These are phyloP conservation scores for Lepidiolamprologus cunningtoni DNA, from an alignment of 2,113 vertebrate species.

Conservation along the genomic window DNA sequence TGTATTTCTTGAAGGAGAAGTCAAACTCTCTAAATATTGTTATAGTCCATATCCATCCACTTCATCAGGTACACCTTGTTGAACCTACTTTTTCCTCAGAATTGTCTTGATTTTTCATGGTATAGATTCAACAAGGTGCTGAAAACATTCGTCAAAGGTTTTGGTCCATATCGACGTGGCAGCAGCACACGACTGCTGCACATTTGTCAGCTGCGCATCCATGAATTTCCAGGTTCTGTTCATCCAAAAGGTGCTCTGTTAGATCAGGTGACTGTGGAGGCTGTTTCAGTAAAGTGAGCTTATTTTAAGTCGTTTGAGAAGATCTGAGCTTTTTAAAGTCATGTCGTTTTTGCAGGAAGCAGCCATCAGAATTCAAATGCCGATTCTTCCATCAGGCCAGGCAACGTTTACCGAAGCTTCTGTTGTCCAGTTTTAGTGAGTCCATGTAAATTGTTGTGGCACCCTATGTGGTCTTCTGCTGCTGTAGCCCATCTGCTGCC, in stretches of 20 bases:
- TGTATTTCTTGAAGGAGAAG: neutral
- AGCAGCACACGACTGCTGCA: neutral
- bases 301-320: neutral
- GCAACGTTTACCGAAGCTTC: neutral
- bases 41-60: neutral
- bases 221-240: neutral
- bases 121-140: neutral
- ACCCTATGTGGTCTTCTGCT: neutral
- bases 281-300: neutral
- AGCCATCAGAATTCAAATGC: neutral
- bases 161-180: neutral
- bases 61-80: neutral
- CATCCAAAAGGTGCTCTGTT: neutral
- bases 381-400: neutral
- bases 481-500: neutral
- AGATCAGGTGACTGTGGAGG: neutral
- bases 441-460: neutral
- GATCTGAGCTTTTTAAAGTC: neutral
- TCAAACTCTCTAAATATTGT: neutral
- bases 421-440: neutral
- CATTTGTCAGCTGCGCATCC: neutral
- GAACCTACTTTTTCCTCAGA: neutral
- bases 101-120: neutral
- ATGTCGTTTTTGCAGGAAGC: neutral
- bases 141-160: neutral